These are phyloP conservation scores for Albula goreensis DNA, from an alignment of 2,113 vertebrate genomes.

Conservation along the genomic window DNA sequence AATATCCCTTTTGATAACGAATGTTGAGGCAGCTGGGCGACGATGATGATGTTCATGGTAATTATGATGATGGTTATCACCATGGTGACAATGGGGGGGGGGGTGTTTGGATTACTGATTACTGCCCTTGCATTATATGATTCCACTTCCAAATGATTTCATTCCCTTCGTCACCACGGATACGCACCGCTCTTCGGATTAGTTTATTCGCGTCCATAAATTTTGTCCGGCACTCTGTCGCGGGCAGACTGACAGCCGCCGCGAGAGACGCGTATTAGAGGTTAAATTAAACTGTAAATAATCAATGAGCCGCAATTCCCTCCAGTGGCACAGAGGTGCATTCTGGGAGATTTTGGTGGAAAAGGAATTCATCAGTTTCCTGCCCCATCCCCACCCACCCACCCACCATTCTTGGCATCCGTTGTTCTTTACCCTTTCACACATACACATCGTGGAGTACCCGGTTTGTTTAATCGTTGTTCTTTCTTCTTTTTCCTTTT, in stretches of 20 bases:
- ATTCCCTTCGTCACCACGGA: slow-evolving; percentile 21
- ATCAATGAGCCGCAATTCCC: slow-evolving; percentile 15
- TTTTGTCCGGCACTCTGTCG: not conserved
- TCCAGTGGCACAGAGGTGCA: not conserved
- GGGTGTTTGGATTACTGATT: not conserved
- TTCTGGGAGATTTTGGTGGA: not conserved
- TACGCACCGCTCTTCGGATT: not conserved
- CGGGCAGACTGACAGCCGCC: not conserved
- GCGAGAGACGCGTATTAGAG: not conserved
- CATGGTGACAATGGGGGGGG: not conserved
- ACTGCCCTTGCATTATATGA: slow-evolving; percentile 1
- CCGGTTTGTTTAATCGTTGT: no score
- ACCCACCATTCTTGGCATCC: no score
- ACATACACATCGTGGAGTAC: no score
- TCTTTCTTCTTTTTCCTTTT: not conserved
- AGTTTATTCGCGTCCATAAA: not conserved
- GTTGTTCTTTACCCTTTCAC: no score
- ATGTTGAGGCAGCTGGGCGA: not conserved
- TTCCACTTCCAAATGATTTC: not conserved
- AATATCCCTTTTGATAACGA: not conserved
- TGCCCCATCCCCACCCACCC: not conserved
- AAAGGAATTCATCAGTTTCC: not conserved
- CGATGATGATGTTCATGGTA: not conserved
- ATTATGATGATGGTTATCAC: not conserved
- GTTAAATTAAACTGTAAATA: slow-evolving; percentile 24